Evolutionary conservation across 2,797 vertebrate species (phyloP), one percentile per base, ranked within the genome.

Genomic region (Sebastes vulpes): DNA sequence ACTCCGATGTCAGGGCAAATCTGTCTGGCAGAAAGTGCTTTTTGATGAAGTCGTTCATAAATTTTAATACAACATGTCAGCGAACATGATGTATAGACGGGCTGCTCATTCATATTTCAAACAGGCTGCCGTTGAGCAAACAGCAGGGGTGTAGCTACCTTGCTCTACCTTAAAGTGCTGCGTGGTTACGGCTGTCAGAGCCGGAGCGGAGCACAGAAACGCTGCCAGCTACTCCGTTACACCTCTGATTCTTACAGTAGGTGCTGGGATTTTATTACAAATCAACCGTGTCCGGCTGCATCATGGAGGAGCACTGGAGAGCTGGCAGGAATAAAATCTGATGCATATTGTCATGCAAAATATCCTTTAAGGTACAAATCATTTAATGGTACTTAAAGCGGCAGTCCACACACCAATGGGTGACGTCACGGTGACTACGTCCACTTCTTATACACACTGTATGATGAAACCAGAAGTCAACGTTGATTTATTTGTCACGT

Each of bases 21-120:
- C 97, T 97, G 97, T 98, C 97, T 96, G 95, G 96, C 94, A 96
- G 95, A 97, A 98, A 98, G 97, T 98, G 97, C 96, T 97, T 98
- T 98, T 97, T 97, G 97, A 98, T 99, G 97, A 98, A 99, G 97
- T 97, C 95, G 94, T 98, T 98, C 97, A 98, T 98, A 97, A 97
- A 98, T 99, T 97, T 98, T 98, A 98, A 98, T 98, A 97, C 94
- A 96, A 97, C 97, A 96, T 96, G 97, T 97, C 97, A 95, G 96
- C 96, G 93, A 97, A 97, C 97, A 96, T 97, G 97, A 98, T 96
- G 97, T 97, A 97, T 95, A 93, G 97, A 96, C 96, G 94, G 95
- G 92, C 94, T 92, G 96, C 97, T 97, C 96, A 97, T 98, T 98
- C 97, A 98, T 98, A 97, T 98, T 98, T 98, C 96, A 98, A 96